phyloP scores from a whole-genome alignment of 2,888 invertebrate genomes.

The Plagiodera versicolora region DNA sequence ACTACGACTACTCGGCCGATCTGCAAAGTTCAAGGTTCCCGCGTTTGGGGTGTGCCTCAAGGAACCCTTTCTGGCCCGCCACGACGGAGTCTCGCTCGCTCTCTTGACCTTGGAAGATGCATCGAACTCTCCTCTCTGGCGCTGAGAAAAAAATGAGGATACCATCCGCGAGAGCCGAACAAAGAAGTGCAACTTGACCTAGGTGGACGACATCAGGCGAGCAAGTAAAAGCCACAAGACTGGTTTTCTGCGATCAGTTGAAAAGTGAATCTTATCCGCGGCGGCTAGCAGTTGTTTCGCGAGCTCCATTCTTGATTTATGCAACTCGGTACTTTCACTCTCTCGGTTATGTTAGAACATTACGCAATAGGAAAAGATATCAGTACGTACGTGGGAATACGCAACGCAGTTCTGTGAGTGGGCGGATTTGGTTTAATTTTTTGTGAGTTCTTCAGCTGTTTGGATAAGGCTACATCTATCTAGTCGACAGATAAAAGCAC shows the following conservation, averaged over 20 bases:
- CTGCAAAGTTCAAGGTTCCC: not conserved
- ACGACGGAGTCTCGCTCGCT: not conserved
- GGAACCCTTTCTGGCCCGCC: not conserved
- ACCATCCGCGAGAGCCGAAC: constrained; percentile 12
- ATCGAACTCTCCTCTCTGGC: constrained; percentile 8
- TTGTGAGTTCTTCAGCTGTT: constrained; percentile 13
- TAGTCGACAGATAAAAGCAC: constrained; percentile 7
- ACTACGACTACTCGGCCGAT: not conserved
- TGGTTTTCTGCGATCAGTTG: constrained; percentile 23
- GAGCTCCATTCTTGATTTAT: constrained; percentile 36
- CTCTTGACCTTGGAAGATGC: constrained; percentile 11
- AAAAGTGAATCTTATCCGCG: constrained; percentile 32
- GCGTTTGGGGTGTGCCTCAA: not conserved
- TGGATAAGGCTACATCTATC: constrained; percentile 11
- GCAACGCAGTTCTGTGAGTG: constrained; percentile 13
- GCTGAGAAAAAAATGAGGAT: constrained; percentile 8
- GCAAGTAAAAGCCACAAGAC: constrained; percentile 13
- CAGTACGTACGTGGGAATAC: constrained; percentile 23
- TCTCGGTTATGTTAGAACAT: constrained; percentile 40
- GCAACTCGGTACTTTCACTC: constrained; percentile 47
- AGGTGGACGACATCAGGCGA: constrained; percentile 20
- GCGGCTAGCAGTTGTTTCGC: constrained; percentile 26
- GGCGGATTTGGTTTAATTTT: constrained; percentile 4
- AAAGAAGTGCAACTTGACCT: constrained; percentile 27
- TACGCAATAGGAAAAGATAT: constrained; percentile 44